These are phyloP conservation scores for Limnephilus lunatus DNA, from an alignment of 2,888 invertebrate genomes.

Conservation along the genomic window DNA sequence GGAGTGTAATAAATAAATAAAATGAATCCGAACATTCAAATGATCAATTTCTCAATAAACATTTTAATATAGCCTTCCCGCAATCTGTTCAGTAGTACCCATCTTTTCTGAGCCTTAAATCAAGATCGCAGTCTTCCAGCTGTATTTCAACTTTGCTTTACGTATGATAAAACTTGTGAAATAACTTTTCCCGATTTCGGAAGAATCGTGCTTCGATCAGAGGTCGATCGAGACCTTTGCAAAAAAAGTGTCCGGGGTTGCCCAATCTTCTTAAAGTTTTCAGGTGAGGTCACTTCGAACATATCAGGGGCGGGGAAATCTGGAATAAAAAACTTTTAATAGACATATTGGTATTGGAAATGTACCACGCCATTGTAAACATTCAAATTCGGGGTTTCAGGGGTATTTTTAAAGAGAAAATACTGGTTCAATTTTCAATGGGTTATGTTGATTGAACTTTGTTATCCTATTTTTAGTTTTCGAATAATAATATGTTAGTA, in stretches of 20 bases:
- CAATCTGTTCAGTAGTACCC: background rate
- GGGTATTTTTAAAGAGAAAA: background rate
- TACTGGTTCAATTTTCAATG: background rate
- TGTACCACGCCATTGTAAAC: background rate
- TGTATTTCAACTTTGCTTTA: slow-evolving; percentile 16
- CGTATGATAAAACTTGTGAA: slow-evolving; percentile 29
- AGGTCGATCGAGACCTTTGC: slow-evolving; percentile 11
- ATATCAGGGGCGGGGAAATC: background rate
- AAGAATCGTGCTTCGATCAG: slow-evolving; percentile 12
- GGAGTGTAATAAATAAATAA: background rate
- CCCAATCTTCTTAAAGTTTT: slow-evolving; percentile 21
- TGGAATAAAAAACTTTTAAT: slow-evolving; percentile 10
- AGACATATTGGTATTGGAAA: slow-evolving; percentile 23
- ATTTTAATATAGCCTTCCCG: background rate
- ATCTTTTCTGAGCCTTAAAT: background rate
- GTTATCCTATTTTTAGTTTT: background rate
- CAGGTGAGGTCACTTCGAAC: background rate
- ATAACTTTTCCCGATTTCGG: slow-evolving; percentile 20
- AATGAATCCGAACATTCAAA: background rate
- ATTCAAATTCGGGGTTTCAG: background rate
- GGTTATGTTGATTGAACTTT: background rate
- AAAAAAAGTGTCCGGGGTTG: background rate
- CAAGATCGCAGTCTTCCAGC: background rate
- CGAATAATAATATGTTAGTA: background rate
- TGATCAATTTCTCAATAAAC: background rate